Evolutionary conservation across 2,113 vertebrate genomes (phyloP).

Genomic region (Todiramphus saurophagus): DNA sequence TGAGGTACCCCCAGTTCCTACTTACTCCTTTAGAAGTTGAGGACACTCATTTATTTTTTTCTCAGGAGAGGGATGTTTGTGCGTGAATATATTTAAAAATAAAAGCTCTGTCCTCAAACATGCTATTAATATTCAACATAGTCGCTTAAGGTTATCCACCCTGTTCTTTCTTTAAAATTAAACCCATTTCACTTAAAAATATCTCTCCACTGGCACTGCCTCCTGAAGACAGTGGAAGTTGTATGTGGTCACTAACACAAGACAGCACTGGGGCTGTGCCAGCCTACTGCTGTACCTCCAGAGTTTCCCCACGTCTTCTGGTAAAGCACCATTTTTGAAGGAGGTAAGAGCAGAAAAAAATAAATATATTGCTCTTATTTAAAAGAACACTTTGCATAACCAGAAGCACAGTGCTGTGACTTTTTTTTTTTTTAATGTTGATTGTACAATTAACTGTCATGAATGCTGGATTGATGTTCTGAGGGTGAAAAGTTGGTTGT

Average conservation of each 20-base stretch:
- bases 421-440: background rate
- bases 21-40: background rate
- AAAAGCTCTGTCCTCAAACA: background rate
- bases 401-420: background rate
- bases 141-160: background rate
- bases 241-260: background rate
- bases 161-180: background rate
- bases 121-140: background rate
- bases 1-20: background rate
- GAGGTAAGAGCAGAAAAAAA: background rate
- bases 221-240: background rate
- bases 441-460: background rate
- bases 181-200: background rate
- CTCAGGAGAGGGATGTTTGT: background rate
- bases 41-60: background rate
- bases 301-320: background rate
- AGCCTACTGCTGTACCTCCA: background rate
- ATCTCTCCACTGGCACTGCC: background rate
- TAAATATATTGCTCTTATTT: background rate
- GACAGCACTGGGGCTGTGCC: background rate
- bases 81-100: background rate
- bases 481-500: background rate
- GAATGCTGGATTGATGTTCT: background rate
- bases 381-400: background rate
- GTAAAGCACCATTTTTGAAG: background rate